Conservation (phyloP, 2,888 invertebrate genomes). For the Melanophora roralis region DNA sequence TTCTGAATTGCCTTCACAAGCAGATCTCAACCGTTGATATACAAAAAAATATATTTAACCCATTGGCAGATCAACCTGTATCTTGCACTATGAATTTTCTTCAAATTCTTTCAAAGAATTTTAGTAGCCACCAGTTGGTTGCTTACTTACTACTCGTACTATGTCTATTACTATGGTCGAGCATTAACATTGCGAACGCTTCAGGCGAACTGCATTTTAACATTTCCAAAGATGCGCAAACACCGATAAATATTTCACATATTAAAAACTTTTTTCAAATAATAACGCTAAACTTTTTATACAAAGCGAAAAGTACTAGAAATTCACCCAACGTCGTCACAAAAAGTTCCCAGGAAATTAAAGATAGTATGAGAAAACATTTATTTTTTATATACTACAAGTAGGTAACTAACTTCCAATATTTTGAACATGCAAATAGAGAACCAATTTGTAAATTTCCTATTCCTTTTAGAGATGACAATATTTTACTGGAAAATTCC, state of each 20-base stretch:
- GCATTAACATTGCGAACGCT: background rate
- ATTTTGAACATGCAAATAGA: background rate
- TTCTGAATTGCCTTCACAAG: conserved; percentile 29
- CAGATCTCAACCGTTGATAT: conserved; percentile 9
- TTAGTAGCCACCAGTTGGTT: background rate
- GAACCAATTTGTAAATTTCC: background rate
- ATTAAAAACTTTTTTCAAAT: background rate
- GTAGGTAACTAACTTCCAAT: conserved; percentile 25
- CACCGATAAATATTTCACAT: background rate
- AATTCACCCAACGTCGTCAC: background rate
- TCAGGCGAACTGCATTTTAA: conserved; percentile 7
- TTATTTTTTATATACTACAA: conserved; percentile 58
- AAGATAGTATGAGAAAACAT: conserved; percentile 34
- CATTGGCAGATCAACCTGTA: background rate
- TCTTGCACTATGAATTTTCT: conserved; percentile 14
- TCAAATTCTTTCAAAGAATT: conserved; percentile 1
- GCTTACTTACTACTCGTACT: background rate
- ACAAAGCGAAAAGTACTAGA: conserved; percentile 5
- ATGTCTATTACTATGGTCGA: conserved; percentile 7
- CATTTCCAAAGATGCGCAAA: background rate
- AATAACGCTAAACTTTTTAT: background rate
- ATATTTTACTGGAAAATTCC: conserved; percentile 11
- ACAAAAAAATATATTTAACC: background rate
- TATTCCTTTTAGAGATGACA: conserved; percentile 52
- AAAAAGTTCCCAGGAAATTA: background rate